phyloP scores from a whole-genome alignment of 2,113 vertebrate genomes.

The Mirounga angustirostris region DNA sequence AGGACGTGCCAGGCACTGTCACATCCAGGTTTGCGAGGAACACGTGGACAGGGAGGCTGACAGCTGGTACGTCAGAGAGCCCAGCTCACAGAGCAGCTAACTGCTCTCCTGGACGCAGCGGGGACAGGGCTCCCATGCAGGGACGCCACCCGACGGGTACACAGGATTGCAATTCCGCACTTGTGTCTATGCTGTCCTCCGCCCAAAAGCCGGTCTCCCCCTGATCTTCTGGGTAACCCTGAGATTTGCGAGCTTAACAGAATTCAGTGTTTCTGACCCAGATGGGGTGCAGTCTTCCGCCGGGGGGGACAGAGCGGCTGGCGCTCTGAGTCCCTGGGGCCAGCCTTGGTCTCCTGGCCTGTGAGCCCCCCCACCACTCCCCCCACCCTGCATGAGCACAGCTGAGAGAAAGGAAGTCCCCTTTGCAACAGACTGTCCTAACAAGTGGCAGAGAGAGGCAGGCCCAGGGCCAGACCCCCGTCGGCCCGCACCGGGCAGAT shows the following conservation, averaged over 20 bases:
- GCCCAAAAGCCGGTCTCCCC: background rate
- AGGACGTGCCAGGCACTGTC: background rate
- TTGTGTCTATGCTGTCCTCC: fast-evolving
- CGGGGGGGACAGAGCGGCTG: fast-evolving
- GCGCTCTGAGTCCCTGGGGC: background rate
- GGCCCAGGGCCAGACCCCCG: fast-evolving
- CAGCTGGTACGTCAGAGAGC: fast-evolving
- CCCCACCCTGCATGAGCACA: fast-evolving
- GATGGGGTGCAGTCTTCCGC: too few relatives aligned
- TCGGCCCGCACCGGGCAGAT: too few relatives aligned
- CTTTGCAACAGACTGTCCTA: fast-evolving
- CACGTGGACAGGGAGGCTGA: background rate
- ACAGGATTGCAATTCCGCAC: fast-evolving
- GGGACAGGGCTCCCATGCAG: background rate
- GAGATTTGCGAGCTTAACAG: background rate
- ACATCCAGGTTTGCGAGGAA: background rate
- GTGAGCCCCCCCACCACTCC: too few relatives aligned
- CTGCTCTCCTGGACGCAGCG: background rate
- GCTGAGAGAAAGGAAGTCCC: fast-evolving
- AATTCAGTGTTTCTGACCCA: background rate
- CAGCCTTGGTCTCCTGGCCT: background rate
- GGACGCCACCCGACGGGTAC: fast-evolving
- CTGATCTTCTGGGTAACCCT: background rate
- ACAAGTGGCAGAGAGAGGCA: background rate
- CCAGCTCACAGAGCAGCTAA: fast-evolving